Base-by-base conservation (phyloP, 2,797 vertebrate genomes). In the Podargus strigoides region DNA sequence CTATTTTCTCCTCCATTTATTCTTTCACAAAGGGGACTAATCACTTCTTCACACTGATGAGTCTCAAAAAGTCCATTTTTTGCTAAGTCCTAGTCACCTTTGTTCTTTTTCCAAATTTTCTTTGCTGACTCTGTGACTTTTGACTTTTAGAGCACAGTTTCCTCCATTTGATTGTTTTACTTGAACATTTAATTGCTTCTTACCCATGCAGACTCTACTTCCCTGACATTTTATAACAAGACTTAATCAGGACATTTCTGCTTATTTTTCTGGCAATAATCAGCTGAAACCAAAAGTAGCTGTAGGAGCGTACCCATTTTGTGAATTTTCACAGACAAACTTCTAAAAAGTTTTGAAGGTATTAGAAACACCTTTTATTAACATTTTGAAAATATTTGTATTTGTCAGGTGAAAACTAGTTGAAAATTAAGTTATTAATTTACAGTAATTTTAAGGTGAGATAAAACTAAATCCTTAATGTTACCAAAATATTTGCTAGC, bases 171-270 rank as follows among this genome's bases (percentile, higher is more conserved):
- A 89, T 87, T 85, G n/a, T 95, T 93, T 93, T 64, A 64, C 66
- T 63, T 75, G 78, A 92, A 78, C 19, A 75, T 87, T 87, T 97
- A 90, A 92, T 95, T 95, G 14, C 68, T 87, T 89, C 72, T 94
- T 19, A 68, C 75, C 82, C 30, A 41, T 82, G 60, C 41, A 89
- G 94, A 92, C 0, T 0, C 68, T 85, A n/a, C 46, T 87, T 87
- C 39, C 53, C 58, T 94, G 87, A 75, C 82, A 91, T 95, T 94
- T 92, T 83, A 28, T 90, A 85, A 41, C 20, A 83, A 83, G 72
- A 83, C n/a, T 77, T 87, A 89, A 82, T 95, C 77, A 91, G 88
- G 81, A 82, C 49, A 63, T 82, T 95, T 91, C 67, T 2, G 0
- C 42, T 87, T 9, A 27, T 84, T 89, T 90, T 86, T 82, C 55